These are phyloP conservation scores for Leistus spinibarbis DNA, from an alignment of 2,888 invertebrate species.

Conservation along the genomic window DNA sequence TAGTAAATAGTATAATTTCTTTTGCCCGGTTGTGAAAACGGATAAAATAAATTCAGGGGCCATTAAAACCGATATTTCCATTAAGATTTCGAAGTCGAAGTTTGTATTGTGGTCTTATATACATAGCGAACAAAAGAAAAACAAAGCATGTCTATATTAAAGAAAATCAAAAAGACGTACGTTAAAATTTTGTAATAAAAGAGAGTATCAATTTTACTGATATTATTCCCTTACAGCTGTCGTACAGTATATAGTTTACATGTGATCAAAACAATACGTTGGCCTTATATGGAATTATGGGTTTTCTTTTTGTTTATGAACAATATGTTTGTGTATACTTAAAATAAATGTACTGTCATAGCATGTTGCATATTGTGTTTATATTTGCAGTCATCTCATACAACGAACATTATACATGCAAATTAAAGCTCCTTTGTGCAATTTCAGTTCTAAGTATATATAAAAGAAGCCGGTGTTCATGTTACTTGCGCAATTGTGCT, in stretches of 20 bases:
- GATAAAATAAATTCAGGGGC: too few relatives aligned
- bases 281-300: neutral
- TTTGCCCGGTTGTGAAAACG: too few relatives aligned
- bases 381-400: neutral
- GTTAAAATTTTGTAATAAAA: too few relatives aligned
- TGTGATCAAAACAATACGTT: neutral
- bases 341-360: neutral
- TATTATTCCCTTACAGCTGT: neutral
- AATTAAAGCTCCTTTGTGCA: neutral
- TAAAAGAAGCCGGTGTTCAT: neutral
- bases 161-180: too few relatives aligned
- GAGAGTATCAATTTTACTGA: too few relatives aligned
- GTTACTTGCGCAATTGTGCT: neutral
- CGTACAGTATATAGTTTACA: neutral
- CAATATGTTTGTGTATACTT: neutral
- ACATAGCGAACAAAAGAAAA: too few relatives aligned
- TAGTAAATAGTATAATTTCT: too few relatives aligned
- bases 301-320: neutral
- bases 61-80: too few relatives aligned
- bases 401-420: neutral
- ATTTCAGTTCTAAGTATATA: neutral
- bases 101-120: too few relatives aligned
- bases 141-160: too few relatives aligned
- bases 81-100: too few relatives aligned
- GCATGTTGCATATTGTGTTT: neutral